These are phyloP conservation scores for Acleris laterana DNA, from an alignment of 2,888 invertebrate species.

Conservation along the genomic window DNA sequence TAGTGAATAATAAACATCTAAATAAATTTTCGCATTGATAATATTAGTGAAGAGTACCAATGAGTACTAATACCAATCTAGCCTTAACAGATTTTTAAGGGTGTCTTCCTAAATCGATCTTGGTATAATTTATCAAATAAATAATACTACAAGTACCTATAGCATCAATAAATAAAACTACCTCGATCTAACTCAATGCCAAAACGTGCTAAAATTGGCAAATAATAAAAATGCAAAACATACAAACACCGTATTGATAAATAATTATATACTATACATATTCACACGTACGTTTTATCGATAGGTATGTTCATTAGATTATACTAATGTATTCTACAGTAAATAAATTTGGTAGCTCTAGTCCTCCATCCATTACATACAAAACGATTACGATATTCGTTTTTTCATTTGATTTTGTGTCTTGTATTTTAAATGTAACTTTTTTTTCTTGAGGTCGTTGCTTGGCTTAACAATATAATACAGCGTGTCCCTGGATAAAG, in stretches of 20 bases:
- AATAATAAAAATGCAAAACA: conserved; percentile 26
- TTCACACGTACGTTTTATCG: conserved; percentile 24
- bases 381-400: neutral
- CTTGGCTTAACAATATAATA: too few relatives aligned
- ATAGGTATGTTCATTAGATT: conserved; percentile 26
- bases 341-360: conserved; percentile 26
- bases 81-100: too few relatives aligned
- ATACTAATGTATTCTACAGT: conserved; percentile 31
- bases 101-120: too few relatives aligned
- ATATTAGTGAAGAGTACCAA: too few relatives aligned
- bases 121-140: neutral
- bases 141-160: neutral
- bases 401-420: neutral
- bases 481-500: too few relatives aligned
- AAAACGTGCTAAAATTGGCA: conserved; percentile 31
- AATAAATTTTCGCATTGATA: too few relatives aligned
- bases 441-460: too few relatives aligned
- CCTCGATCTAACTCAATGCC: neutral
- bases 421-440: too few relatives aligned
- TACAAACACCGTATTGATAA: conserved; percentile 17
- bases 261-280: conserved; percentile 21
- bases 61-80: too few relatives aligned
- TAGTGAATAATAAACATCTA: too few relatives aligned
- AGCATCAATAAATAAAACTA: neutral
- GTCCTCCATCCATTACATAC: conserved; percentile 15